Conservation (phyloP, 1,140 invertebrate species). For the Leptinotarsa undecemlineata region DNA sequence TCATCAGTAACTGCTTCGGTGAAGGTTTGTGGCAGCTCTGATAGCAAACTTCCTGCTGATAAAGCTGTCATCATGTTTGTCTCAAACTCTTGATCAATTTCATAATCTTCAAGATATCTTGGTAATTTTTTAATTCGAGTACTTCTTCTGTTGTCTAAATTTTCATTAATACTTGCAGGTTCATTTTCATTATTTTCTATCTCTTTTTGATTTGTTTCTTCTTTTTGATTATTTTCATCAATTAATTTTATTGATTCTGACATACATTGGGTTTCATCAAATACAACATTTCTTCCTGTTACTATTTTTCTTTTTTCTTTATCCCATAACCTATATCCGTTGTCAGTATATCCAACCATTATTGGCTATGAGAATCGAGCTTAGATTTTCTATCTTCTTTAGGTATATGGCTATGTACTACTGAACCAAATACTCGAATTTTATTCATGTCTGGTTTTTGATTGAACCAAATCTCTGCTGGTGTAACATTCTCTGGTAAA, state of each 20-base stretch:
- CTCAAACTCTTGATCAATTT: neutral
- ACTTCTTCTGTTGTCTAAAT: neutral
- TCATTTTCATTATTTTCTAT: neutral
- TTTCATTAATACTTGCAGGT: neutral
- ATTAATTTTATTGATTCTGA: neutral
- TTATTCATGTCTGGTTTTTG: slow-evolving; percentile 32
- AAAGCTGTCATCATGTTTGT: slow-evolving; percentile 3
- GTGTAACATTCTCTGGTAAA: slow-evolving; percentile 29
- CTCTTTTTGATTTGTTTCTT: neutral
- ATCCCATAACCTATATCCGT: slow-evolving; percentile 40
- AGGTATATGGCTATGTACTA: slow-evolving; percentile 41
- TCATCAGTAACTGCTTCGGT: slow-evolving; percentile 9
- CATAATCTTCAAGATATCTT: slow-evolving; percentile 17
- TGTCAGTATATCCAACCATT: slow-evolving; percentile 39
- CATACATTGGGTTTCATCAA: slow-evolving; percentile 40
- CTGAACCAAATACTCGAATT: slow-evolving; percentile 50
- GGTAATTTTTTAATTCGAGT: neutral
- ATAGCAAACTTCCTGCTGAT: neutral
- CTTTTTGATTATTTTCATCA: neutral
- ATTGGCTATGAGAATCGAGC: slow-evolving; percentile 32
- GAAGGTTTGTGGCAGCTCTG: neutral
- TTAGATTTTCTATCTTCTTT: slow-evolving; percentile 24
- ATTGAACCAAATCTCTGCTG: slow-evolving; percentile 36
- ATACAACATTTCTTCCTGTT: slow-evolving; percentile 47
- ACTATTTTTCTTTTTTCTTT: slow-evolving; percentile 40